phyloP scores from a whole-genome alignment of 2,797 vertebrate genomes.

The Mormyrops boulengeri region DNA sequence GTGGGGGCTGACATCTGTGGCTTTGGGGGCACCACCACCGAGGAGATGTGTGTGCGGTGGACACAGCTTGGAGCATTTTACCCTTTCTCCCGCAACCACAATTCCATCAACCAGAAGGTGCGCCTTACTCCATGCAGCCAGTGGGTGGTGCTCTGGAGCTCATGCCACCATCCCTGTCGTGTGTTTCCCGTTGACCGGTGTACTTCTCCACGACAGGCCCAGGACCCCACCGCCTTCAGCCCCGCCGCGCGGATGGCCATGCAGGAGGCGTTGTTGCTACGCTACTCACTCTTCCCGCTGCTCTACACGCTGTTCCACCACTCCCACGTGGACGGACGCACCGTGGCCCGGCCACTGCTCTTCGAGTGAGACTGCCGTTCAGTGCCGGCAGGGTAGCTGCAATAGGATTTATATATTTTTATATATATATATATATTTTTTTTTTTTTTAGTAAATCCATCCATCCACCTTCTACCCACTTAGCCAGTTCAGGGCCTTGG shows the following conservation, averaged over 20 bases:
- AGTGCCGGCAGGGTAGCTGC: neutral
- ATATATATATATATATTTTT: too few relatives aligned
- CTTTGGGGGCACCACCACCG: conserved; percentile 67
- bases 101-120: conserved; percentile 59
- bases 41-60: conserved; percentile 81
- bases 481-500: neutral
- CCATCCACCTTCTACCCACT: neutral
- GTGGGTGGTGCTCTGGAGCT: too few relatives aligned
- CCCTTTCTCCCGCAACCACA: conserved; percentile 82
- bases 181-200: neutral
- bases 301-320: conserved; percentile 81
- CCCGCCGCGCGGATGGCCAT: conserved; percentile 61
- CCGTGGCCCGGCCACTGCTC: conserved; percentile 68
- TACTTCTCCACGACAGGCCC: conserved; percentile 53
- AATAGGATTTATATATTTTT: too few relatives aligned
- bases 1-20: conserved; percentile 80
- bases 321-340: conserved; percentile 67
- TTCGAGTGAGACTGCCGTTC: conserved; percentile 67
- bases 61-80: conserved; percentile 83
- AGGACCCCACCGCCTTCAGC: conserved; percentile 71
- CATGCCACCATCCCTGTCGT: neutral
- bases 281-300: conserved; percentile 74
- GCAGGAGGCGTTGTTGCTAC: conserved; percentile 67
- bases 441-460: neutral
- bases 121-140: neutral